Evolutionary conservation across 2,888 invertebrate genomes (phyloP).

Genomic region (Cyclophora albipunctata): DNA sequence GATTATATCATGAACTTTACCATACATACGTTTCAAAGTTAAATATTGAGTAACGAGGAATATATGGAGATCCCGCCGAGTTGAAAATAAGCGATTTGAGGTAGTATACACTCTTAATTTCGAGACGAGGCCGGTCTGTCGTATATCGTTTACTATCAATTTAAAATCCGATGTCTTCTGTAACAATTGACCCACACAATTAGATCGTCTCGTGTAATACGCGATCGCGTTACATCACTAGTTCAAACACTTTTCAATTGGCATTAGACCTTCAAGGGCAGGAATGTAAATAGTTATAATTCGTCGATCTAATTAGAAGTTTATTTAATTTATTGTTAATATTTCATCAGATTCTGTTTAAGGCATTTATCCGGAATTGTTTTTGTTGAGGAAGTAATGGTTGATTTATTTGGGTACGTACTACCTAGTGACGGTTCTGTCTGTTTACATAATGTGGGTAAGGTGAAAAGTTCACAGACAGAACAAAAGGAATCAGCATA

Average conservation of each 20-base stretch:
- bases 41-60: too few species aligned
- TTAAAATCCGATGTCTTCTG: slow-evolving; percentile 9
- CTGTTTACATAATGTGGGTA: too few species aligned
- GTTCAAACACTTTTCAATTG: slow-evolving; percentile 56
- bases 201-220: slow-evolving; percentile 43
- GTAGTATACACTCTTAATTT: too few species aligned
- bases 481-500: too few species aligned
- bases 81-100: too few species aligned
- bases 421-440: slow-evolving; percentile 2
- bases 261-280: slow-evolving; percentile 21
- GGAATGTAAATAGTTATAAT: not conserved
- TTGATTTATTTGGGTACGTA: too few species aligned
- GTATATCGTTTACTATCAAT: slow-evolving; percentile 25
- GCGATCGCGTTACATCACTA: slow-evolving; percentile 60
- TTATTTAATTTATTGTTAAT: not conserved
- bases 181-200: slow-evolving; percentile 37
- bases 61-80: too few species aligned
- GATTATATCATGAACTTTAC: too few species aligned
- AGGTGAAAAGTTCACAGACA: too few species aligned
- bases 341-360: not conserved
- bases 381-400: too few species aligned
- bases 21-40: too few species aligned
- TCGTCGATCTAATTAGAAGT: slow-evolving; percentile 5
- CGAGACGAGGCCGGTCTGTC: slow-evolving; percentile 22
- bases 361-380: too few species aligned